A percentile compares a stretch with the other conserved stretches of the same genome.
Evolutionary conservation across 2,797 vertebrate genomes (phyloP).

Genomic region (Bufotes viridis): DNA sequence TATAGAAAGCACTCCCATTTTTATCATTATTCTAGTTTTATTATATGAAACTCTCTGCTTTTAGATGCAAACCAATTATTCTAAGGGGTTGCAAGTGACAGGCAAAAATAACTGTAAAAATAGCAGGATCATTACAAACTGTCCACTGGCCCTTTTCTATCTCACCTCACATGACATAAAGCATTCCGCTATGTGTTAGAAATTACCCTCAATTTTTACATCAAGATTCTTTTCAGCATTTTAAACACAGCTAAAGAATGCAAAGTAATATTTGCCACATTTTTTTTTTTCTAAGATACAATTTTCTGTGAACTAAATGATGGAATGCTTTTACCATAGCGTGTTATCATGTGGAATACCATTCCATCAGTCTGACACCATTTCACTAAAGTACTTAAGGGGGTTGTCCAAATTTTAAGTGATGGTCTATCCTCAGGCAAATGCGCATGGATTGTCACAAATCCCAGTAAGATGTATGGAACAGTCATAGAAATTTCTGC

Average conservation of each 20-base stretch:
- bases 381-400: neutral
- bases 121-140: conserved; percentile 34
- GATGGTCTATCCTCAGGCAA: too few relatives aligned
- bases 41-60: neutral
- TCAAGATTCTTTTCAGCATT: conserved; percentile 9
- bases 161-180: conserved; percentile 9
- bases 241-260: neutral
- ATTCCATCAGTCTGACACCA: neutral
- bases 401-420: too few relatives aligned
- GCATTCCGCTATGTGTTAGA: conserved; percentile 5
- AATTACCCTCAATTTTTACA: conserved; percentile 19
- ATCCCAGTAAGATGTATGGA: too few relatives aligned
- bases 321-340: neutral
- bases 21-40: conserved; percentile 25
- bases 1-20: neutral
- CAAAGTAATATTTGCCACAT: neutral
- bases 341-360: neutral
- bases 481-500: too few relatives aligned
- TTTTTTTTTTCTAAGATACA: neutral
- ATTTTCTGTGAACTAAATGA: neutral
- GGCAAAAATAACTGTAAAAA: conserved; percentile 20
- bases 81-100: neutral
- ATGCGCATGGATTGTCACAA: too few relatives aligned
- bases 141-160: conserved; percentile 4
- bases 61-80: conserved; percentile 9